Conservation (phyloP, 2,888 invertebrate species). For the Luperina nickerlii region DNA sequence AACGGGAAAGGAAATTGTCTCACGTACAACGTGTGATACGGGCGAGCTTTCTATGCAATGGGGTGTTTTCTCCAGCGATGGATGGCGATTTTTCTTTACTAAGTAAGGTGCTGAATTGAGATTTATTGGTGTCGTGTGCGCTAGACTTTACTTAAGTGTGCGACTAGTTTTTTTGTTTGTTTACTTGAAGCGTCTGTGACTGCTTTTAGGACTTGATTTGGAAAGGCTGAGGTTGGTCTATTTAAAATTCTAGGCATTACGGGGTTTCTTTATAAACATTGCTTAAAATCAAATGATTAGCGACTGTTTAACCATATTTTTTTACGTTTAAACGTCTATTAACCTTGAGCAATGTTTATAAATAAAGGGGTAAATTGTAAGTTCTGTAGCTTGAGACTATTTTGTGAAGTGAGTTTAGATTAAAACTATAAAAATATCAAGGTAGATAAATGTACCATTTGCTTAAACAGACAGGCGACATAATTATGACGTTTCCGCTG, state of each 20-base stretch:
- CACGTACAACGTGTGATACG: slow-evolving; percentile 70
- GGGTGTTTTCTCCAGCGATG: slow-evolving; percentile 58
- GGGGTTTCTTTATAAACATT: neutral
- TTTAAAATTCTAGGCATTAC: slow-evolving; percentile 27
- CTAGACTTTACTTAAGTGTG: slow-evolving; percentile 31
- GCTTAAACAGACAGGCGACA: neutral
- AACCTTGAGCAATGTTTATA: neutral
- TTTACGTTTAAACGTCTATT: neutral
- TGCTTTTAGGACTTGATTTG: slow-evolving; percentile 27
- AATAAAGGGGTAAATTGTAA: neutral
- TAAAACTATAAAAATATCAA: neutral
- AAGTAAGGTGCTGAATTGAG: slow-evolving; percentile 58
- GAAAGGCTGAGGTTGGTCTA: neutral
- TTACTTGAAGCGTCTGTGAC: slow-evolving; percentile 30
- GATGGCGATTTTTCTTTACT: slow-evolving; percentile 59
- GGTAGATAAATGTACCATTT: neutral
- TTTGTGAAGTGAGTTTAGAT: neutral
- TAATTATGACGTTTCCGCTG: neutral
- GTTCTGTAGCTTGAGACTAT: neutral
- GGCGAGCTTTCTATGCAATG: slow-evolving; percentile 55
- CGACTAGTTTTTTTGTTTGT: slow-evolving; percentile 55
- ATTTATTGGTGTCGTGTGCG: slow-evolving; percentile 55
- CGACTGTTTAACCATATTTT: too few species aligned
- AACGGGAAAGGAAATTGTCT: slow-evolving; percentile 81
- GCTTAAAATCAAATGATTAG: neutral